Percentiles rank a stretch among this genome's conserved stretches.
Evolutionary conservation across 2,888 invertebrate species (phyloP).

Genomic region (Lasioglossum marginatum): DNA sequence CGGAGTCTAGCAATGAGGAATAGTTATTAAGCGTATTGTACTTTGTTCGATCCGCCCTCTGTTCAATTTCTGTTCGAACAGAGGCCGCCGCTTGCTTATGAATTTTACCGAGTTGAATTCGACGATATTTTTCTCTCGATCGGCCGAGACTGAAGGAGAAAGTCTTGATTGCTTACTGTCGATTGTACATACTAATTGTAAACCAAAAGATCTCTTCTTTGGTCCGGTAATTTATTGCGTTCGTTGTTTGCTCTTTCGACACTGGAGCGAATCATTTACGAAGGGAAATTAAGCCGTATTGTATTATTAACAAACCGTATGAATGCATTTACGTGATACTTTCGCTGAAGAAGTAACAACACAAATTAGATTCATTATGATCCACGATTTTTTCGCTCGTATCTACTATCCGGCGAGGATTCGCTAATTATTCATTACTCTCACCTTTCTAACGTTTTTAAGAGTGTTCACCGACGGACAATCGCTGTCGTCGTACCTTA

Average conservation of each 20-base stretch:
- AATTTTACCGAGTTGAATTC: neutral
- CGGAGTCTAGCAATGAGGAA: neutral
- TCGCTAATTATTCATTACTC: slow-evolving; percentile 12
- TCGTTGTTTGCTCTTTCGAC: neutral
- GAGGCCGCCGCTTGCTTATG: slow-evolving; percentile 15
- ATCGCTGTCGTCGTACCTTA: neutral
- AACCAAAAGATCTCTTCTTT: slow-evolving; percentile 50
- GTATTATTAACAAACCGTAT: neutral
- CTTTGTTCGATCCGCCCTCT: neutral
- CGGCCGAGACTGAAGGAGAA: slow-evolving; percentile 18
- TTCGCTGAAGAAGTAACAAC: slow-evolving; percentile 12
- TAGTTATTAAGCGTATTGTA: slow-evolving; percentile 14
- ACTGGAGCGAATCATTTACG: neutral
- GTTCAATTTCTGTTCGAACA: neutral
- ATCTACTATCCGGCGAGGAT: neutral
- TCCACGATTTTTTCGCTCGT: neutral
- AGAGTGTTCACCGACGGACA: neutral
- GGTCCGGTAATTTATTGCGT: slow-evolving; percentile 61
- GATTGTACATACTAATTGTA: slow-evolving; percentile 69
- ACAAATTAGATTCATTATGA: slow-evolving; percentile 16
- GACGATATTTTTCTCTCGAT: neutral
- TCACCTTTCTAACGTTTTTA: slow-evolving; percentile 25
- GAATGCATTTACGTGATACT: neutral
- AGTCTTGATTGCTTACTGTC: slow-evolving; percentile 30
- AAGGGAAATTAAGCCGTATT: neutral